These are phyloP conservation scores for Galerucella nymphaeae DNA, from an alignment of 2,888 invertebrate genomes.

Conservation along the genomic window DNA sequence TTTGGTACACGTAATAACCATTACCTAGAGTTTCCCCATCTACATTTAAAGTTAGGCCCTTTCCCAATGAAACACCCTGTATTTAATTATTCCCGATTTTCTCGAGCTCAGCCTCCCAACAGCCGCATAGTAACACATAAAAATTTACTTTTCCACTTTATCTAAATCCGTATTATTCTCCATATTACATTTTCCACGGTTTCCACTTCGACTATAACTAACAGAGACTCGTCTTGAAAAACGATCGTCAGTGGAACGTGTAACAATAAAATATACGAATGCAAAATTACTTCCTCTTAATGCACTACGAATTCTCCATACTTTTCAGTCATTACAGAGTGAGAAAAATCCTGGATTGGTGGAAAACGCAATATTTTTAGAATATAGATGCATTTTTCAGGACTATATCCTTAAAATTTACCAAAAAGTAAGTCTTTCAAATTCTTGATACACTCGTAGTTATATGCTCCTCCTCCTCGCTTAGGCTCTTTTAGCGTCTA, in stretches of 20 bases:
- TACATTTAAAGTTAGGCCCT: no score
- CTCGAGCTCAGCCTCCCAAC: not conserved
- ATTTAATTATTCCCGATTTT: not conserved
- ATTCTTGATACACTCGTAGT: no score
- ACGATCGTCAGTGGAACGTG: constrained; percentile 22
- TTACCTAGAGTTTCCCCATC: no score
- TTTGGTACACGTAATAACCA: no score
- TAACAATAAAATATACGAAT: constrained; percentile 34
- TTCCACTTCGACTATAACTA: constrained; percentile 13
- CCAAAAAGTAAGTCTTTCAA: no score
- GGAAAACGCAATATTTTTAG: not conserved
- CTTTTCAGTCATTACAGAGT: constrained; percentile 12
- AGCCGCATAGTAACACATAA: not conserved
- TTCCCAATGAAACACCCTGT: no score
- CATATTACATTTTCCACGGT: not conserved
- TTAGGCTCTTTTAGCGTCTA: no score
- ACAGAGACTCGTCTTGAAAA: constrained; percentile 20
- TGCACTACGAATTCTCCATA: constrained; percentile 32
- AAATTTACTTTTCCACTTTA: constrained; percentile 18
- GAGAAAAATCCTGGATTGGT: not conserved
- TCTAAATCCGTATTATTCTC: constrained; percentile 5
- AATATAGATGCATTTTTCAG: not conserved
- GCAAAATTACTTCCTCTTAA: constrained; percentile 34
- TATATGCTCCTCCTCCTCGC: no score
- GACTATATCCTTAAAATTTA: no score